phyloP scores from a whole-genome alignment of 2,888 invertebrate species.

The Pecten maximus region DNA sequence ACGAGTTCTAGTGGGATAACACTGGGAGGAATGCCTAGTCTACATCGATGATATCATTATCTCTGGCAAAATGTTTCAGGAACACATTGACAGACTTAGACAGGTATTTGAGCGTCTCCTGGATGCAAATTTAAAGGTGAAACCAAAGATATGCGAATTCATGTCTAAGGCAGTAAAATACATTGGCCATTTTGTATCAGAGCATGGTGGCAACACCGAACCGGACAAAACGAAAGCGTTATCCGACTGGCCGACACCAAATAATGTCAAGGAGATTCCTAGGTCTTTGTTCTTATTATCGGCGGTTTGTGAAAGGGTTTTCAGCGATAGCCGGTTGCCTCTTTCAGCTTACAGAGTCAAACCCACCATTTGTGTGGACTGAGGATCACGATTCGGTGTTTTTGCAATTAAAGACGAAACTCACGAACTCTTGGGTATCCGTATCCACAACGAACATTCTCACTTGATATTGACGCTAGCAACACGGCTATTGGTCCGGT shows the following conservation, averaged over 20 bases:
- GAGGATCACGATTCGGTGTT: neutral
- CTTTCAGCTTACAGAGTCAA: neutral
- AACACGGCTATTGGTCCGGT: too few relatives aligned
- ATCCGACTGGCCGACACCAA: conserved; percentile 36
- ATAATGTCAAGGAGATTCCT: conserved; percentile 10
- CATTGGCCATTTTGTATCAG: conserved; percentile 35
- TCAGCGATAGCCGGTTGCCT: neutral
- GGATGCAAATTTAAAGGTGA: conserved; percentile 33
- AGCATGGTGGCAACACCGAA: conserved; percentile 31
- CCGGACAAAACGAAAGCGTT: conserved; percentile 4
- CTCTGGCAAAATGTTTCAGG: neutral
- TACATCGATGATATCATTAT: conserved; percentile 40
- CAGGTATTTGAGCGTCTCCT: conserved; percentile 20
- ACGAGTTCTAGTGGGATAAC: neutral
- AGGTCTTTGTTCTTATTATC: too few relatives aligned
- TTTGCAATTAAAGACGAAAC: neutral
- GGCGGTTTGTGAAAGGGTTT: conserved; percentile 11
- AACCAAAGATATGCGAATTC: conserved; percentile 30
- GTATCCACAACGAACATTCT: too few relatives aligned
- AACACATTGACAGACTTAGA: neutral
- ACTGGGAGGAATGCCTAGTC: conserved; percentile 30
- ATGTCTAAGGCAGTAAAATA: conserved; percentile 22
- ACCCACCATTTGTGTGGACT: neutral
- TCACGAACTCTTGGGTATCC: conserved; percentile 33
- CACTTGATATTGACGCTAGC: too few relatives aligned